Evolutionary conservation across 1,140 invertebrate genomes (phyloP), one percentile per base, ranked within the genome.

Genomic region (Drosophila malerkotliana): DNA sequence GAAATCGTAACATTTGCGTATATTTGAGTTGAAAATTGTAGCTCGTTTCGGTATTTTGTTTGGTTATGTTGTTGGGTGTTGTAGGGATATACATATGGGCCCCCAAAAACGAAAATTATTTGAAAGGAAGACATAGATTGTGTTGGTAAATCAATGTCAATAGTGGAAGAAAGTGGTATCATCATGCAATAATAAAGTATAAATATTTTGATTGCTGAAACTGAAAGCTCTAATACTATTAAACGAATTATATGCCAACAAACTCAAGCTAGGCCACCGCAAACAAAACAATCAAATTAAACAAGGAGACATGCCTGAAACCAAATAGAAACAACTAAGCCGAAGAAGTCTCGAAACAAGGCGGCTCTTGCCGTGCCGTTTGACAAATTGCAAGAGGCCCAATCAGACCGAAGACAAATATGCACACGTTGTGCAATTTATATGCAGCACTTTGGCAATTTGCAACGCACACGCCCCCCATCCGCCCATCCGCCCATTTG

Each of bases 381-480:
- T 60, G 75, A 57, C 57, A 71, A 78, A 60, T 66, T 75, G 64
- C 34, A 47, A 49, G 30, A 37, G 30, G n/a, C 14, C 56, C 54
- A 69, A 82, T 73, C 54, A 53, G 61, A 41, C 44, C 34, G 52
- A 81, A 85, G 81, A 75, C 78, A 85, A 87, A 85, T 85, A 81
- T 85, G 58, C 73, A 57, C 55, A 67, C 47, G 12, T 15, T 69
- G 57, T 61, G 77, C 26, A 77, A 85, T 85, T 85, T 85, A 85
- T 80, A 71, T 77, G 64, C 77, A 48, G 68, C 49, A 63, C 64
- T 71, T 77, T 77, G 81, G 66, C 77, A 73, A 79, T 78, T 79
- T 78, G 60, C 52, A 72, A 28, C 69, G 41, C 51, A 39, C 21
- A 30, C 51, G 44, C 21, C 54, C 12, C 55, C 1, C 18, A 2